Evolutionary conservation across 2,113 vertebrate genomes (phyloP).

Genomic region (Carlito syrichta): DNA sequence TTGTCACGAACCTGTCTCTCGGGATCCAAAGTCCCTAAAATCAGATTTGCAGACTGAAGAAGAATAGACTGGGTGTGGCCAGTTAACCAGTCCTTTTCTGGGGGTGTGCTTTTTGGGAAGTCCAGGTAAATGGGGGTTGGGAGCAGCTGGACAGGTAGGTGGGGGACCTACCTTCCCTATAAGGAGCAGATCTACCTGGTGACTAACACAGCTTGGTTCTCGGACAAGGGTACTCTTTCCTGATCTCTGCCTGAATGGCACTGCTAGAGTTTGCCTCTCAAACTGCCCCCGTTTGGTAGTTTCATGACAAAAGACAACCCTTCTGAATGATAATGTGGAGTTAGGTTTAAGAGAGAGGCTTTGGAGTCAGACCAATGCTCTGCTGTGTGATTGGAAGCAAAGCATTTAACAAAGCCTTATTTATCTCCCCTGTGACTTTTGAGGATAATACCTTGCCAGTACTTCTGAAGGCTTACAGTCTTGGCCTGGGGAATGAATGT

Average conservation of each 20-base stretch:
- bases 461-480: background rate
- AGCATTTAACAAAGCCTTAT: background rate
- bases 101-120: background rate
- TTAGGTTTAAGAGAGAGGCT: background rate
- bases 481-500: background rate
- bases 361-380: background rate
- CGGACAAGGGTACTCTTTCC: background rate
- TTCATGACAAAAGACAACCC: background rate
- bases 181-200: background rate
- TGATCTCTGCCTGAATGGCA: background rate
- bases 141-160: background rate
- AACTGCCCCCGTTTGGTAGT: background rate
- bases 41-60: background rate
- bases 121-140: fast-evolving
- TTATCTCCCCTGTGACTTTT: background rate
- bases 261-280: background rate
- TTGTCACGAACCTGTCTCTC: background rate
- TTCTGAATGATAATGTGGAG: background rate
- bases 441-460: background rate
- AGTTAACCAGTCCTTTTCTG: background rate
- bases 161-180: background rate
- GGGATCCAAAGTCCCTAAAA: background rate
- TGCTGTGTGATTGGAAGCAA: background rate
- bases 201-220: background rate
- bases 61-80: background rate